Evolutionary conservation across 2,113 vertebrate species (phyloP).

Genomic region (Cheirogaleus medius): DNA sequence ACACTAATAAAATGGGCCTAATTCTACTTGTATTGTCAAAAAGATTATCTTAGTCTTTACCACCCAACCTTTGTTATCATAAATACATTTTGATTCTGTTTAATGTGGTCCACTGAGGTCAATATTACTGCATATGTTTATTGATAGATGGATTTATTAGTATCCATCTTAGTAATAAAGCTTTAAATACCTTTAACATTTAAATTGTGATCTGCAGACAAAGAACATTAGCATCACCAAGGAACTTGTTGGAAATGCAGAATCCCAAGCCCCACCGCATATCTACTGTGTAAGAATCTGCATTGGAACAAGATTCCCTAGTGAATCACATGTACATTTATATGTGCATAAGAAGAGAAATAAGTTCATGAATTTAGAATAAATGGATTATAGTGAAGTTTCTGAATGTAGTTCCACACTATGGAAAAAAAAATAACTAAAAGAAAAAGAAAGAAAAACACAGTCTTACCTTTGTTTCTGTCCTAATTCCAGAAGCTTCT

Average conservation of each 20-base stretch:
- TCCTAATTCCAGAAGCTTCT: constrained; percentile 95
- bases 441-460: accelerated
- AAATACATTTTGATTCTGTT: neutral
- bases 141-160: neutral
- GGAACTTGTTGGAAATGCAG: neutral
- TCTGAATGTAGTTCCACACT: neutral
- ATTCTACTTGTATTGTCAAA: neutral
- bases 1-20: neutral
- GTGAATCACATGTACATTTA: neutral
- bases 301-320: neutral
- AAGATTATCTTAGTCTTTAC: neutral
- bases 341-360: neutral
- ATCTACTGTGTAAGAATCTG: neutral
- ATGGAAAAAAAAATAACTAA: neutral
- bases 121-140: neutral
- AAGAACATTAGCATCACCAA: neutral
- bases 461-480: constrained; percentile 94
- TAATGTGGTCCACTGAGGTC: neutral
- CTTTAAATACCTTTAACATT: neutral
- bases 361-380: neutral
- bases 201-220: neutral
- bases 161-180: neutral
- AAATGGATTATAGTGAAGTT: neutral
- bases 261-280: neutral
- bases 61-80: neutral